Evolutionary conservation across 2,797 vertebrate species (phyloP), one percentile per base, ranked within the genome.

Genomic region (Kryptopterus vitreolus): DNA sequence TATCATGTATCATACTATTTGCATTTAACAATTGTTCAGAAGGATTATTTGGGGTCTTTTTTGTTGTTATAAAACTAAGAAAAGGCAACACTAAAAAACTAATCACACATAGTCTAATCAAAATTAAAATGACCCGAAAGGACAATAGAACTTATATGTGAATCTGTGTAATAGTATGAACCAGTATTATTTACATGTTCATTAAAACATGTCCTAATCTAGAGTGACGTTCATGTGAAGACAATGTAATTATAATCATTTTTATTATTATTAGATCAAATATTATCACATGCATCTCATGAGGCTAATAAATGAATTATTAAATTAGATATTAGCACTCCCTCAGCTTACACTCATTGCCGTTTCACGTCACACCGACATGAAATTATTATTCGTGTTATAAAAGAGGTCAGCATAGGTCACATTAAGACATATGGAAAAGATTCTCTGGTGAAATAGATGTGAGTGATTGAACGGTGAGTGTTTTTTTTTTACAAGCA

Each of bases 361-460:
- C 61, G 12, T 7, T 8, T 62, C 9, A 8, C n/a, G 16, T 13
- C 29, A 62, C 15, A 62, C 20, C 22, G 18, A 63, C 20, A 38
- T n/a, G 22, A 65, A 20, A 20, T 43, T 11, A 43, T 66, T 66
- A 66, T 43, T 24, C 35, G 24, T 43, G 22, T 43, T 66, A 24
- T 15, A 68, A 68, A 68, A 7, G 5, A 66, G 35, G 35, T 5
- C 63, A 66, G 11, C 6, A 35, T 43, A n/a, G 63, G 33, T 43
- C n/a, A 81, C 35, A 22, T 71, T 85, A 84, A 89, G 84, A 86
- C 0, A 20, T 26, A 1, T 57, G 83, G 70, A 46, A 72, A 85
- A 83, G 86, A 88, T 83, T 59, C 6, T 74, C 3, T 24, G 70
- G 26, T 85, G 3, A 83, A 85, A 78, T 79, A 24, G 31, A 65